Evolutionary conservation across 2,888 invertebrate genomes (phyloP), one percentile per base, ranked within the genome.

Genomic region (Ichneumoninae sp.): DNA sequence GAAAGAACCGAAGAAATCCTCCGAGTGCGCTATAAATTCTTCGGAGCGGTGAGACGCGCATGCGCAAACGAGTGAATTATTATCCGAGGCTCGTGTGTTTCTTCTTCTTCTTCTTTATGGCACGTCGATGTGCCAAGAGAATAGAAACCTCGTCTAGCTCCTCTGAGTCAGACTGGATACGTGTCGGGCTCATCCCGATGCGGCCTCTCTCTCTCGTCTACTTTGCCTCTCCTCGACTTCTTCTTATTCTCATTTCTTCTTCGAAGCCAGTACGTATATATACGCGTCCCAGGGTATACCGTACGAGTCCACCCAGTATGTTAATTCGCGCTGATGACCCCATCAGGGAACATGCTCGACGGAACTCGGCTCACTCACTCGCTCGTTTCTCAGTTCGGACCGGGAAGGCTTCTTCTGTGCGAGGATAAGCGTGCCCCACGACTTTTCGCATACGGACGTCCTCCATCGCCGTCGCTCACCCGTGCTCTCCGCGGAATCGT

Each of bases 301-400:
- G 83, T 77, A 83, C 72, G 76, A 76, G 78, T 85, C 79, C 80
- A 91, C 92, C 93, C 90, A 91, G 92, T 93, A 93, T 93, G 93
- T 93, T 93, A 93, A 93, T 93, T 93, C 92, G 89, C 92, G 88
- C 91, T 92, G 93, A 93, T 93, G 93, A 93, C 93, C 92, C 93
- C 93, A 93, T 93, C 93, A 93, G 90, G 88, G 90, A 92, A 91
- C 91, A 92, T 92, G 91, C 91, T 90, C 87, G 79, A 68, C 84
- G 76, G 22, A 69, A 78, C 69, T n/a, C 57, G 26, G 65, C 68
- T 82, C 79, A 47, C 69, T 74, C 75, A 36, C 33, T 82, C 60
- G 50, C 84, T 82, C 75, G 79, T 71, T 82, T 75, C 79, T 79
- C 57, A 36, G 74, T 65, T 81, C 69, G 77, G 70, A 47, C 44